Base-by-base conservation (phyloP, 30 jellyfish, hydroid and myxozoan species). In the Aurelia coerulea region DNA sequence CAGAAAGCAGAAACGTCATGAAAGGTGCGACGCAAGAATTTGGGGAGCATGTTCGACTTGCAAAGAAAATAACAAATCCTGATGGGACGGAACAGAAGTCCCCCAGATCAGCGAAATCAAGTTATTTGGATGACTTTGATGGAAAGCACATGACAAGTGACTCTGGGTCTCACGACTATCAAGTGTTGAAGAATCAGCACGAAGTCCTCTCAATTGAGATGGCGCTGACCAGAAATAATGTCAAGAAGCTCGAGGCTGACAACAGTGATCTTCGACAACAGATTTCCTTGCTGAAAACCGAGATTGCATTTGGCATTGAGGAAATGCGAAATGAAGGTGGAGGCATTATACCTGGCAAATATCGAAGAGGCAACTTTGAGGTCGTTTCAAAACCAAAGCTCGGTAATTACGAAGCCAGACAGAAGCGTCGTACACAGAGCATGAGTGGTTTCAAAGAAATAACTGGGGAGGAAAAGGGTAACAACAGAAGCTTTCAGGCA, bases 331-430 rank as follows among this genome's bases (percentile, higher is more conserved):
- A 63, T 5, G 93, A 84, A 19, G 88, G 80, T 18, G 80, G 91
- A 23, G 90, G 90, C n/a, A 76, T 76, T 10, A 86, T 86, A 49
- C 86, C 86, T 65, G 95, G 95, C 35, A 86, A 75, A 41, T 86
- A 86, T 51, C 66, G 82, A 58, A 53, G 95, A 66, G 95, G 95
- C 65, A 86, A 86, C 65, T 86, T 86, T 59, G 90, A 86, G 59
- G 87, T 86, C 54, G 80, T 86, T 16, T 76, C 90, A 15, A 54
- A 18, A 9, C 94, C 94, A 13, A 59, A 34, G 29, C 64, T 18
- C 2, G 69, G 51, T 1, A 18, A 32, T 51, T 16, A 31, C 12
- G 81, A 74, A 11, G 18, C 39, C 7, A 14, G 19, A 56, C 51
- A 15, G 52, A 68, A 79, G 41, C 76, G 80, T 14, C 78, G 88